phyloP scores from a whole-genome alignment of 2,888 invertebrate species.

The Strigamia crassipes region DNA sequence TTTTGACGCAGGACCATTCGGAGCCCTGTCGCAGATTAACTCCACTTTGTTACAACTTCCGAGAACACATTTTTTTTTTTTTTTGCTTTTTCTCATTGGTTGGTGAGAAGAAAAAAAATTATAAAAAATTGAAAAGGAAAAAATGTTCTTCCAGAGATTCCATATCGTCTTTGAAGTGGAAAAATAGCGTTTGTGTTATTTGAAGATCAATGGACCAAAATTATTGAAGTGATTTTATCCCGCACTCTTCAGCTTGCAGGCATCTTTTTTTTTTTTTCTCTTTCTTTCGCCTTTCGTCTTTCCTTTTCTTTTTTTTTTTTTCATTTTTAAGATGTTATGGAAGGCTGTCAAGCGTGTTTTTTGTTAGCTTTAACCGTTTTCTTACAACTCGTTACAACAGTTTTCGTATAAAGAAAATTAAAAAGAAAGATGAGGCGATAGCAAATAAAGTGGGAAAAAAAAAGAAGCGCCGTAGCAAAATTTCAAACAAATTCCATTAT shows the following conservation, averaged over 20 bases:
- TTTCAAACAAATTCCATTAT: background rate
- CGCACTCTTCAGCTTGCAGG: background rate
- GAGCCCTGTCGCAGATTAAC: background rate
- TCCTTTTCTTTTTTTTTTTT: background rate
- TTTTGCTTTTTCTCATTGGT: no score
- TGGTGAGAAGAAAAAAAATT: background rate
- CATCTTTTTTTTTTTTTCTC: no score
- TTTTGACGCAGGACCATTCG: background rate
- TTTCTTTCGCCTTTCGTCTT: no score
- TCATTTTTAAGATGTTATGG: conserved; percentile 13
- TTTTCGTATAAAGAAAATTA: background rate
- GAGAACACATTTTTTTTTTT: background rate
- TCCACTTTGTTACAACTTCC: conserved; percentile 37
- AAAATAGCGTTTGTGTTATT: conserved; percentile 37
- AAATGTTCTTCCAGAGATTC: conserved; percentile 14
- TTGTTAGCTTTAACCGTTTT: background rate
- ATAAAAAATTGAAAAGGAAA: background rate
- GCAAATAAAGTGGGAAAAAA: conserved; percentile 10
- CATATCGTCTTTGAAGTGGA: conserved; percentile 21
- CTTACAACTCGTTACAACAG: conserved; percentile 8
- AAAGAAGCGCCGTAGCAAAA: background rate
- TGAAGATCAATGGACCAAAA: conserved; percentile 34
- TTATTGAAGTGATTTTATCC: conserved; percentile 26
- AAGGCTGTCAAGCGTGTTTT: conserved; percentile 37
- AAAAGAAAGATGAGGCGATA: conserved; percentile 35